Percentiles rank a stretch among this genome's conserved stretches.
phyloP scores from a whole-genome alignment of 2,113 vertebrate genomes.

The Anser cygnoides region DNA sequence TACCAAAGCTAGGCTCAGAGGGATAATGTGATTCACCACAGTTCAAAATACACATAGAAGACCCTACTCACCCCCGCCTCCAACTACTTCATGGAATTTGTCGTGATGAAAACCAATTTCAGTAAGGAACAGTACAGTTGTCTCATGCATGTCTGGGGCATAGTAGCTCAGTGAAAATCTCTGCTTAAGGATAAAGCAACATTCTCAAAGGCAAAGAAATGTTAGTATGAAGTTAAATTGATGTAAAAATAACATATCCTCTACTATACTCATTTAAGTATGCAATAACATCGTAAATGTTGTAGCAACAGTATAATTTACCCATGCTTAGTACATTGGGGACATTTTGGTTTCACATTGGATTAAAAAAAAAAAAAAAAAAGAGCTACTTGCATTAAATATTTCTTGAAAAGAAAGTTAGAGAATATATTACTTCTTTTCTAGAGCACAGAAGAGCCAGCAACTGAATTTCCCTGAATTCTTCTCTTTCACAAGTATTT shows the following conservation, averaged over 20 bases:
- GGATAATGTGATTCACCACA: background rate
- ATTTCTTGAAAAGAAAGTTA: background rate
- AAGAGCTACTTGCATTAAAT: background rate
- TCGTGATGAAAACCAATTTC: background rate
- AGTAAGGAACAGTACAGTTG: background rate
- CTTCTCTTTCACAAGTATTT: background rate
- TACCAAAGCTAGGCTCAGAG: background rate
- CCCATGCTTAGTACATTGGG: background rate
- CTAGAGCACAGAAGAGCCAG: background rate
- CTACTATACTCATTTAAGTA: background rate
- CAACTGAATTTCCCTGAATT: background rate
- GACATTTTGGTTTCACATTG: background rate
- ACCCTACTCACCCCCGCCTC: background rate
- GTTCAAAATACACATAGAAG: background rate
- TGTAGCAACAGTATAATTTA: background rate
- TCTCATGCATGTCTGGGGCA: background rate
- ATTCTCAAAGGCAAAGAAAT: background rate
- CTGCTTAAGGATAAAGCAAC: background rate
- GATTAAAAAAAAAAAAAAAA: background rate
- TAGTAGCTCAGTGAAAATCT: background rate
- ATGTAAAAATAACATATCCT: background rate
- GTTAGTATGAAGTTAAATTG: background rate
- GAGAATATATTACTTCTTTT: background rate
- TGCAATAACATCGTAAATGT: background rate
- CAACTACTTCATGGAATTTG: background rate